Conservation (phyloP, 2,797 vertebrate genomes). For the Emydoidea blandingii region DNA sequence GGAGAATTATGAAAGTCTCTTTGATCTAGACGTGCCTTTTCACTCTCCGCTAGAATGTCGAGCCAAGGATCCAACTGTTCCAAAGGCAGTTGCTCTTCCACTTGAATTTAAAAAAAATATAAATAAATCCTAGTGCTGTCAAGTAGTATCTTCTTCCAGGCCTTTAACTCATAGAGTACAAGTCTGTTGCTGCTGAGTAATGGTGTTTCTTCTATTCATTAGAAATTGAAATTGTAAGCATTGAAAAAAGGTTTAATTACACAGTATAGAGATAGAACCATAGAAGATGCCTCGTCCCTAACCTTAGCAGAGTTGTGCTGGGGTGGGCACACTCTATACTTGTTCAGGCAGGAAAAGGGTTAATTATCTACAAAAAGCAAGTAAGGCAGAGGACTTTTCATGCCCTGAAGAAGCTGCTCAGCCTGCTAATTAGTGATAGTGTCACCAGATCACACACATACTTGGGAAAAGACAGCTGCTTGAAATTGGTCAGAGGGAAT, state of each 20-base stretch:
- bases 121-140: neutral
- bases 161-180: neutral
- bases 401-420: neutral
- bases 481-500: neutral
- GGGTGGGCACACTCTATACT: neutral
- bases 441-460: neutral
- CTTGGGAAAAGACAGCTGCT: neutral
- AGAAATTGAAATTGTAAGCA: neutral
- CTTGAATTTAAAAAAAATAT: neutral
- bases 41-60: neutral
- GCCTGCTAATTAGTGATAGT: neutral
- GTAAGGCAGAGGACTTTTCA: neutral
- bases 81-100: neutral
- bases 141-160: neutral
- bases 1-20: neutral
- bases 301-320: neutral
- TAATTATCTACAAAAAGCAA: neutral
- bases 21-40: neutral
- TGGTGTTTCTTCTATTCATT: neutral
- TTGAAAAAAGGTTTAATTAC: neutral
- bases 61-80: neutral
- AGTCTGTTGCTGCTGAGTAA: neutral
- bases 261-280: neutral
- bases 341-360: neutral
- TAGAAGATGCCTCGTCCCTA: neutral